Evolutionary conservation across 2,797 vertebrate species (phyloP).

Genomic region (Lithobates pipiens): DNA sequence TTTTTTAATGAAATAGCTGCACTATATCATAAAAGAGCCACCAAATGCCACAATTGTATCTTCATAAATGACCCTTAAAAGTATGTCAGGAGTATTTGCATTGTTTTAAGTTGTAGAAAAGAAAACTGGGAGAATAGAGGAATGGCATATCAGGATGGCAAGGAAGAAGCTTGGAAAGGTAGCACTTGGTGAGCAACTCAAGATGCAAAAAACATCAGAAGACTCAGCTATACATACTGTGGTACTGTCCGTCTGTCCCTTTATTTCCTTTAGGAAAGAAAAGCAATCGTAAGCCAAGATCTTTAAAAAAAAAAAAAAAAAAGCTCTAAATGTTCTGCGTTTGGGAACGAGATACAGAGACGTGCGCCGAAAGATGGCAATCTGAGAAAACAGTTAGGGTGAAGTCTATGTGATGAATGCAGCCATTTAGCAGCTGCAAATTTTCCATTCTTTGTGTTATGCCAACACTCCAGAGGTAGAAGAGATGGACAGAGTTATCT

Average conservation of each 20-base stretch:
- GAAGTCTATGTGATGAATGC: not conserved
- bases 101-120: too few species aligned
- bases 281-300: constrained; percentile 52
- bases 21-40: too few species aligned
- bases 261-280: constrained; percentile 58
- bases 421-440: not conserved
- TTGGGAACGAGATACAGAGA: not conserved
- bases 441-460: not conserved
- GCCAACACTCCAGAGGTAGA: not conserved
- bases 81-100: too few species aligned
- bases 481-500: not conserved
- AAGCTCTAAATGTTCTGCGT: too few species aligned
- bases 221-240: constrained; percentile 52
- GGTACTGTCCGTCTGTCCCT: constrained; percentile 46
- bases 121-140: not conserved
- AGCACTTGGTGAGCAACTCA: constrained; percentile 33
- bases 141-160: constrained; percentile 24
- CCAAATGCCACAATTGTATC: too few species aligned
- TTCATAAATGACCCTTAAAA: too few species aligned
- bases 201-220: constrained; percentile 47
- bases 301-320: not conserved
- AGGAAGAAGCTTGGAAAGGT: constrained; percentile 28
- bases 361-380: not conserved
- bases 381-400: not conserved
- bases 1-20: too few species aligned